A percentile compares a stretch with the other conserved stretches of the same genome.
Conservation (phyloP, 2,113 vertebrate genomes). For the Lepidothrix coronata region DNA sequence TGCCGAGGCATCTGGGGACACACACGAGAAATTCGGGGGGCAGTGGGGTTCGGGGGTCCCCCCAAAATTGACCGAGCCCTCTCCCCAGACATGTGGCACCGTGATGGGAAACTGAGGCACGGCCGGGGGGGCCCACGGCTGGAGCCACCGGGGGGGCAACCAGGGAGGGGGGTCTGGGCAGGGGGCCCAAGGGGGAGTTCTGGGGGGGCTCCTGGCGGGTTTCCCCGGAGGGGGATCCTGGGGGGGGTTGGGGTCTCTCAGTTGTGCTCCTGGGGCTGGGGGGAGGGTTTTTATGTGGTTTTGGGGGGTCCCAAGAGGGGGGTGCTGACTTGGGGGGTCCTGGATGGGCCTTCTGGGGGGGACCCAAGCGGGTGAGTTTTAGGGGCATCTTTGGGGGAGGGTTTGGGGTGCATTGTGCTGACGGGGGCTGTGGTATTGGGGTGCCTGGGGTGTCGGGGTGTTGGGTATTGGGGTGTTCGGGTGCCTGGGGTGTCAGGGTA, state of each 20-base stretch:
- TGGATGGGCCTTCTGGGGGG: background rate
- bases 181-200: background rate
- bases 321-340: background rate
- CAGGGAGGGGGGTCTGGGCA: background rate
- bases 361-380: accelerated
- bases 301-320: too few relatives aligned
- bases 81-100: background rate
- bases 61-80: background rate
- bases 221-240: background rate
- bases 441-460: background rate
- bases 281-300: background rate
- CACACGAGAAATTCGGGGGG: background rate
- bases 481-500: background rate
- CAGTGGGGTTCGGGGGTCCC: background rate
- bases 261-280: background rate
- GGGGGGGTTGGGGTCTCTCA: background rate
- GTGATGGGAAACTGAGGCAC: background rate
- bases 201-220: background rate
- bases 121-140: background rate
- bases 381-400: background rate
- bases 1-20: too few relatives aligned
- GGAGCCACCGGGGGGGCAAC: background rate
- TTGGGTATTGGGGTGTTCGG: background rate
- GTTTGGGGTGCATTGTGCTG: accelerated
- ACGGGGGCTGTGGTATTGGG: background rate